Percentiles rank a stretch among this genome's conserved stretches.
Conservation (phyloP, 2,113 vertebrate species). For the Alces alces region DNA sequence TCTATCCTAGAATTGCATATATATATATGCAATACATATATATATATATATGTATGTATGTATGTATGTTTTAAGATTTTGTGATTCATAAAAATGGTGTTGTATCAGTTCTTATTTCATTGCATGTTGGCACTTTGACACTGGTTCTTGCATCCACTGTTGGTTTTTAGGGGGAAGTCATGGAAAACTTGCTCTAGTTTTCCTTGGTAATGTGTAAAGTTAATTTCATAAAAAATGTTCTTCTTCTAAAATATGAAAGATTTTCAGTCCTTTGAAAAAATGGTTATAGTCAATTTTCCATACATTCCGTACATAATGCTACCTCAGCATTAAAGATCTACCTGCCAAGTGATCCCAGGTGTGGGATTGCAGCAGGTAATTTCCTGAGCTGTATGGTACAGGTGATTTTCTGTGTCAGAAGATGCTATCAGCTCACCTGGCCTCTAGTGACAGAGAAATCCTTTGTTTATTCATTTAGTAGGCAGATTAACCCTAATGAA, state of each 20-base stretch:
- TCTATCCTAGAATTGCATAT: neutral
- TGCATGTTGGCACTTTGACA: neutral
- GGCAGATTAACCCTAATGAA: constrained; percentile 91
- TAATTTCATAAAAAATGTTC: constrained; percentile 30
- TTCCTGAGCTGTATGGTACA: constrained; percentile 86
- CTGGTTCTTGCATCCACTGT: neutral
- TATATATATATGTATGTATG: neutral
- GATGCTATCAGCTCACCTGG: constrained; percentile 98
- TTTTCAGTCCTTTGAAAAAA: constrained; percentile 63
- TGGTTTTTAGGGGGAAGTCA: neutral
- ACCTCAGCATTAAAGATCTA: constrained; percentile 72
- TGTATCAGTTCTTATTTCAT: neutral
- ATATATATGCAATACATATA: neutral
- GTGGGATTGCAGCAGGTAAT: constrained; percentile 92
- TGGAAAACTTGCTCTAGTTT: neutral
- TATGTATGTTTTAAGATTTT: neutral
- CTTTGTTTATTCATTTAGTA: constrained; percentile 98
- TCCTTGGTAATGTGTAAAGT: neutral
- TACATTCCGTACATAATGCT: too few species aligned
- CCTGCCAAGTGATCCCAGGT: constrained; percentile 85
- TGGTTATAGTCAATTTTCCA: constrained; percentile 69
- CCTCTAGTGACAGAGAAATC: constrained; percentile 89
- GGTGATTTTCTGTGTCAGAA: constrained; percentile 90
- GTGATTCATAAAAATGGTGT: neutral
- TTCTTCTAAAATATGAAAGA: constrained; percentile 51